A percentile compares a stretch with the other conserved stretches of the same genome.
phyloP scores from a whole-genome alignment of 2,797 vertebrate species.

The Alca torda region DNA sequence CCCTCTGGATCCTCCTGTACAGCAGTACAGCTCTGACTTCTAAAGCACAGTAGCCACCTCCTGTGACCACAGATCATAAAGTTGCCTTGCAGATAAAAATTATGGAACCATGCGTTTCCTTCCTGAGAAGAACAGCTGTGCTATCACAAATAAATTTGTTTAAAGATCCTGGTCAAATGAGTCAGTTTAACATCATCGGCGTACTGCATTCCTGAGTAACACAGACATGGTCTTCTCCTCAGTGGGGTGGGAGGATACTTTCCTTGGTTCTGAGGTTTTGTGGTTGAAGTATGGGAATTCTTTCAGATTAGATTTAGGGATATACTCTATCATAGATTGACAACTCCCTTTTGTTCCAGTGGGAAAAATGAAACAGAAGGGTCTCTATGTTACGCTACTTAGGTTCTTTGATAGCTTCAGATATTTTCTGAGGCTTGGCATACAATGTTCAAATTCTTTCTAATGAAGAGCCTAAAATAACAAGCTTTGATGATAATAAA shows the following conservation, averaged over 20 bases:
- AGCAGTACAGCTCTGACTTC: background rate
- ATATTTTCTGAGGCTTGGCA: slow-evolving; percentile 38
- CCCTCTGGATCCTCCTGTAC: background rate
- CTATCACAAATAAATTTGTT: slow-evolving; percentile 35
- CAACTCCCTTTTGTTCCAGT: slow-evolving; percentile 29
- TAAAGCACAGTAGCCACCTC: slow-evolving; percentile 50
- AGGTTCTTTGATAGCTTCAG: slow-evolving; percentile 17
- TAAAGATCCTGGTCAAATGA: slow-evolving; percentile 42
- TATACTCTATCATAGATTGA: background rate
- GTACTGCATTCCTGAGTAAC: slow-evolving; percentile 19
- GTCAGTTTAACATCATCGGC: slow-evolving; percentile 27
- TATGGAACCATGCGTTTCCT: slow-evolving; percentile 17
- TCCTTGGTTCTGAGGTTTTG: slow-evolving; percentile 5
- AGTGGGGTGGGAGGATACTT: background rate
- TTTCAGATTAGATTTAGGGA: slow-evolving; percentile 50
- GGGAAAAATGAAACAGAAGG: slow-evolving; percentile 33
- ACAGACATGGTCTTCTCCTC: background rate
- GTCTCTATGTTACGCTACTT: slow-evolving; percentile 1
- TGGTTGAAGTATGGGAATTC: background rate
- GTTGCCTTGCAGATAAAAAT: slow-evolving; percentile 58
- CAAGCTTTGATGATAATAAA: slow-evolving; percentile 8
- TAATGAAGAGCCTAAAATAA: slow-evolving; percentile 19
- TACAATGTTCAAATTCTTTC: background rate
- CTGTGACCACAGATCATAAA: slow-evolving; percentile 48
- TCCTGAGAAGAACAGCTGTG: slow-evolving; percentile 48